Conservation (phyloP, 2,888 invertebrate genomes). For the Heteromurus nitidus region DNA sequence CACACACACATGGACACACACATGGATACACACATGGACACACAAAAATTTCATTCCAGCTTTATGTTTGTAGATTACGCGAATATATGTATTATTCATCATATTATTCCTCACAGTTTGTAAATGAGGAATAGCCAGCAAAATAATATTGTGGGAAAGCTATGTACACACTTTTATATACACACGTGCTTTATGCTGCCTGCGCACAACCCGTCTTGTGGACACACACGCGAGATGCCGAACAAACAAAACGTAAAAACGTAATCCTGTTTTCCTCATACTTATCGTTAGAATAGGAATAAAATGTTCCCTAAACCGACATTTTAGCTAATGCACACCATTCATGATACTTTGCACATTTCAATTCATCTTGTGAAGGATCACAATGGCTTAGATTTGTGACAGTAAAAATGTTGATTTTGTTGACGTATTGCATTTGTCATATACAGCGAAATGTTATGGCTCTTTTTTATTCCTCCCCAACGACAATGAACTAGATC, state of each 20-base stretch:
- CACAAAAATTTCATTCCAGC: no score
- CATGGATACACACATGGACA: no score
- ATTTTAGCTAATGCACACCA: conserved; percentile 10
- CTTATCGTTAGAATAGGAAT: not conserved
- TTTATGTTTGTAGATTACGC: no score
- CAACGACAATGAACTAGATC: conserved; percentile 12
- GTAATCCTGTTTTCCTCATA: conserved; percentile 9
- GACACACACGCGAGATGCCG: not conserved
- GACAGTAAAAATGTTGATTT: conserved; percentile 6
- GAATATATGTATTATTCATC: no score
- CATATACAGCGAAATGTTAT: conserved; percentile 27
- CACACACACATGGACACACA: no score
- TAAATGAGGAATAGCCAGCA: no score
- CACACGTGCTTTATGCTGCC: not conserved
- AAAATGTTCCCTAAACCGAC: conserved; percentile 14
- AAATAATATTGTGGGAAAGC: conserved; percentile 1
- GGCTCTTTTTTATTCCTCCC: conserved; percentile 35
- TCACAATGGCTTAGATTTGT: conserved; percentile 37
- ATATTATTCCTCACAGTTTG: no score
- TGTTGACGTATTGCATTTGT: conserved; percentile 55
- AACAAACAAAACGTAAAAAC: not conserved
- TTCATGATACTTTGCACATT: conserved; percentile 18
- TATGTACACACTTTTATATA: not conserved
- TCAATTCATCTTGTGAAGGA: conserved; percentile 49
- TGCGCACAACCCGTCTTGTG: not conserved